phyloP scores from a whole-genome alignment of 1,140 invertebrate species.

The Bombus affinis region DNA sequence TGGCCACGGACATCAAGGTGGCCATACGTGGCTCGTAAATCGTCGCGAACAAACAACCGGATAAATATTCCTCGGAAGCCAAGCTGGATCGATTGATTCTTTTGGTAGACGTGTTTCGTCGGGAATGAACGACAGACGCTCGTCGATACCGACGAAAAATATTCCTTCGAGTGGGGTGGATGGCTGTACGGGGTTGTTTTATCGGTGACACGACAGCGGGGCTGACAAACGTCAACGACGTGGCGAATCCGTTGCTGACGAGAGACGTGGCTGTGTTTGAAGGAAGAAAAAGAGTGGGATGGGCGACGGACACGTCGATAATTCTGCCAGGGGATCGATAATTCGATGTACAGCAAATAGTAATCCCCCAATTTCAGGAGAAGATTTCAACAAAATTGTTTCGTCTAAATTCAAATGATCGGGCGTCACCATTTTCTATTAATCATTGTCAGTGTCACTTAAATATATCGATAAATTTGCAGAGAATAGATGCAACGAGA shows the following conservation, averaged over 20 bases:
- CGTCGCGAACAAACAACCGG: slow-evolving; percentile 11
- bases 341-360: neutral
- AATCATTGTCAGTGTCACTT: neutral
- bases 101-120: neutral
- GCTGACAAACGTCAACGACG: slow-evolving; percentile 4
- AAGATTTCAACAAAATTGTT: neutral
- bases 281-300: neutral
- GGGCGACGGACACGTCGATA: neutral
- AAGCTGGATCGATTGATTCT: slow-evolving; percentile 2
- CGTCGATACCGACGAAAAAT: slow-evolving; percentile 3
- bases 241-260: neutral
- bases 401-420: neutral
- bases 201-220: neutral
- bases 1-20: neutral
- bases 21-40: slow-evolving; percentile 7
- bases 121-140: neutral
- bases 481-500: too few species aligned
- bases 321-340: too few species aligned
- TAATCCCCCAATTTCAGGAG: neutral
- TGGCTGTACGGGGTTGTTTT: neutral
- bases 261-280: neutral
- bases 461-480: too few species aligned
- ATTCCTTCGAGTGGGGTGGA: neutral
- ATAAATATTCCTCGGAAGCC: neutral
- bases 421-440: neutral